Evolutionary conservation across 2,113 vertebrate genomes (phyloP).

Genomic region (Probosciger aterrimus): DNA sequence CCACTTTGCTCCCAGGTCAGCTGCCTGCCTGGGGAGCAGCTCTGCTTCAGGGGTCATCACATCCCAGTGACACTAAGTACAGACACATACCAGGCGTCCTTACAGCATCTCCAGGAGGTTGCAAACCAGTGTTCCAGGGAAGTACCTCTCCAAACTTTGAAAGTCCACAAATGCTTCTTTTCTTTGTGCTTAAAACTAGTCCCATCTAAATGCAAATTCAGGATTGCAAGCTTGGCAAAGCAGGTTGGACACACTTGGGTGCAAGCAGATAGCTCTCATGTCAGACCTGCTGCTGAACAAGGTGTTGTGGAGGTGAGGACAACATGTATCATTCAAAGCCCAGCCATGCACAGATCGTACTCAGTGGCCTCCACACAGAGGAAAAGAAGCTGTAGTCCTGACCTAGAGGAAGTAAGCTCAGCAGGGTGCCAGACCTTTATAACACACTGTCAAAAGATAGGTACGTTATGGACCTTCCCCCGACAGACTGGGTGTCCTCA

Average conservation of each 20-base stretch:
- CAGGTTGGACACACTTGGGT: background rate
- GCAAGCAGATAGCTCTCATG: background rate
- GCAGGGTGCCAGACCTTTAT: background rate
- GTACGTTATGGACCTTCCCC: fast-evolving
- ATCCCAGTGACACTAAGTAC: background rate
- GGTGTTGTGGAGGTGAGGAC: background rate
- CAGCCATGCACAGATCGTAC: background rate
- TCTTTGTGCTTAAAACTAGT: background rate
- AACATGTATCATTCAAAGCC: background rate
- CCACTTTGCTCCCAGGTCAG: background rate
- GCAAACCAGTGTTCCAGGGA: background rate
- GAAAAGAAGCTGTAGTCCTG: background rate
- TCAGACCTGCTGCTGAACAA: background rate
- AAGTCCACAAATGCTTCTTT: background rate
- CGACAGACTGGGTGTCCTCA: background rate
- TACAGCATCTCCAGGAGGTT: background rate
- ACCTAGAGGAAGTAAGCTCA: background rate
- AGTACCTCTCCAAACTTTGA: background rate
- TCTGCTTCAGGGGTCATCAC: background rate
- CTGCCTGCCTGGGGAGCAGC: fast-evolving
- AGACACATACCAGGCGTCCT: background rate
- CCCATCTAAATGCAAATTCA: background rate
- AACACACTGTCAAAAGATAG: background rate
- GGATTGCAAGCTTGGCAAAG: background rate
- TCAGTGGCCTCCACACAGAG: background rate